A percentile compares a stretch with the other conserved stretches of the same genome.
phyloP scores from a whole-genome alignment of 2,113 vertebrate genomes.

The Serilophus lunatus region DNA sequence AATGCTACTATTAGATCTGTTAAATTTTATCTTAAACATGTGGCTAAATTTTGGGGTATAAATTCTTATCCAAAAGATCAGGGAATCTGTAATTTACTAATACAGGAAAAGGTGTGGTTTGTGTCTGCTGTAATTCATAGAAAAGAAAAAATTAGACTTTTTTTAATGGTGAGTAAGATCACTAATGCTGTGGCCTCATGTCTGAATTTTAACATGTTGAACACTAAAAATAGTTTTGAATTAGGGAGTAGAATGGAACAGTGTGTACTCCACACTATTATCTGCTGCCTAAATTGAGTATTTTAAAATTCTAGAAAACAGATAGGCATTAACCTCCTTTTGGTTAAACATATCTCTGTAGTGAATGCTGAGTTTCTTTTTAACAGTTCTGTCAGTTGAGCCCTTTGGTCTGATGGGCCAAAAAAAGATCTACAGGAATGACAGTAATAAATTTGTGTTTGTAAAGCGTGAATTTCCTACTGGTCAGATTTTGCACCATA shows the following conservation, averaged over 20 bases:
- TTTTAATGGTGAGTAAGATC: background rate
- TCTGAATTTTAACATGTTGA: background rate
- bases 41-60: background rate
- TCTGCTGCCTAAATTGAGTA: background rate
- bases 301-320: background rate
- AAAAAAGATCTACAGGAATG: background rate
- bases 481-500: background rate
- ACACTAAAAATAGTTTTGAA: background rate
- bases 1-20: background rate
- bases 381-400: background rate
- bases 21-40: background rate
- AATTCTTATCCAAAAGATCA: background rate
- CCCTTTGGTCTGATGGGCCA: background rate
- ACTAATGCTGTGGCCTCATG: background rate
- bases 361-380: background rate
- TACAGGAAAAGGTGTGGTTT: background rate
- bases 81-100: background rate
- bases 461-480: background rate
- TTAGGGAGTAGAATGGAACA: background rate
- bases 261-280: rapidly evolving
- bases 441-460: background rate
- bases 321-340: background rate
- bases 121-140: background rate
- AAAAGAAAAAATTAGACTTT: background rate
- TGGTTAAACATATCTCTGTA: background rate